These are phyloP conservation scores for Lasaia peninsularis DNA, from an alignment of 1,140 invertebrate species.

Conservation along the genomic window DNA sequence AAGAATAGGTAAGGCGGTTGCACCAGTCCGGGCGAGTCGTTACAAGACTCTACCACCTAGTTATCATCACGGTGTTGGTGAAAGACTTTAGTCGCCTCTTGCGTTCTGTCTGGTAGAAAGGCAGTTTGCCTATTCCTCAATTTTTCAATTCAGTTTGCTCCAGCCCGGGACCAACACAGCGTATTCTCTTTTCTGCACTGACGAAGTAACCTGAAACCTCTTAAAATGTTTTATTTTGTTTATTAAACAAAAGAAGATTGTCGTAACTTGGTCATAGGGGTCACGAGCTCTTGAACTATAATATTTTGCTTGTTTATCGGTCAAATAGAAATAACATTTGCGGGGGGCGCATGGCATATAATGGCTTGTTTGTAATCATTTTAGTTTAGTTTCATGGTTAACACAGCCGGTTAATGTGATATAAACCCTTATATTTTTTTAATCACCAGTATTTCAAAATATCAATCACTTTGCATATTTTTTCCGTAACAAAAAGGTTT, in stretches of 20 bases:
- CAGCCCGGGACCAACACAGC: too few relatives aligned
- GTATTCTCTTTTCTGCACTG: too few relatives aligned
- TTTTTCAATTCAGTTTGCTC: too few relatives aligned
- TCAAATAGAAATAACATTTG: conserved; percentile 18
- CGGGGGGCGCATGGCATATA: conserved; percentile 7
- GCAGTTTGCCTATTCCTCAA: too few relatives aligned
- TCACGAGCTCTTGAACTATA: conserved; percentile 8
- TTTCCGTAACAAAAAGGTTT: too few relatives aligned
- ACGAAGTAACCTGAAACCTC: background rate
- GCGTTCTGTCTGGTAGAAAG: too few relatives aligned
- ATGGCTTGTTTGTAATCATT: background rate
- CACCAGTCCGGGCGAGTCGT: too few relatives aligned
- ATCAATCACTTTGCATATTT: background rate
- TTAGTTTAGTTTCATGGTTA: conserved; percentile 10
- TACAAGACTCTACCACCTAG: too few relatives aligned
- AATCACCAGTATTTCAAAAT: background rate
- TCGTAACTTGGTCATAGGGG: background rate
- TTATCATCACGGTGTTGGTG: too few relatives aligned
- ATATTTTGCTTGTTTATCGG: conserved; percentile 17
- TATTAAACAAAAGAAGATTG: background rate
- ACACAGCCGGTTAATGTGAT: conserved; percentile 6
- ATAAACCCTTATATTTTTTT: background rate
- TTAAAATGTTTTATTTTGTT: background rate
- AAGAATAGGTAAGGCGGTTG: too few relatives aligned
- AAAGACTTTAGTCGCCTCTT: too few relatives aligned